phyloP scores from a whole-genome alignment of 2,797 vertebrate genomes.

The Rachycentron canadum region DNA sequence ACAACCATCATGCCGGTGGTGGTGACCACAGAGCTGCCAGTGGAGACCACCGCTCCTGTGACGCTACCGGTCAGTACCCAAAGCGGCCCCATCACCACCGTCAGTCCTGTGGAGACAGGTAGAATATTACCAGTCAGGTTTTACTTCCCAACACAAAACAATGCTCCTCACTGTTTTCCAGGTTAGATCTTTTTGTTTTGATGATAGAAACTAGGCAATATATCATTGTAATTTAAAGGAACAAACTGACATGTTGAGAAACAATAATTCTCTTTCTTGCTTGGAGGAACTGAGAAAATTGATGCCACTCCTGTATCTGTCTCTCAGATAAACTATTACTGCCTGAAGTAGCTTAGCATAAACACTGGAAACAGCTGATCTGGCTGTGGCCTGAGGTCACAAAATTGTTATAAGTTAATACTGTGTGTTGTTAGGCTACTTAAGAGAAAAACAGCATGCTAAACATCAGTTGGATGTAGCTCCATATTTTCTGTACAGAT shows the following conservation, averaged over 20 bases:
- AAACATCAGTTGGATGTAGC: not conserved
- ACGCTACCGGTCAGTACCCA: slow-evolving; percentile 85
- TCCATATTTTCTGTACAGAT: not conserved
- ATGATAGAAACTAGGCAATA: not conserved
- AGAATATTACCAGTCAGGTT: slow-evolving; percentile 81
- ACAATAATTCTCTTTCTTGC: not conserved
- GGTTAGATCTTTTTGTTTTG: slow-evolving; percentile 41
- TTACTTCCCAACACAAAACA: slow-evolving; percentile 64
- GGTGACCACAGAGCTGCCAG: slow-evolving; percentile 58
- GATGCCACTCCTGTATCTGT: too few relatives aligned
- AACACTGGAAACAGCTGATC: not conserved
- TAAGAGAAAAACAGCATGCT: not conserved
- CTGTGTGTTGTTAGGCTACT: too few relatives aligned
- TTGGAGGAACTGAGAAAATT: not conserved
- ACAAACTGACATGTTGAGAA: not conserved
- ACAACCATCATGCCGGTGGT: slow-evolving; percentile 55
- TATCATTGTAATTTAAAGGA: not conserved
- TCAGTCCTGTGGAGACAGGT: slow-evolving; percentile 85
- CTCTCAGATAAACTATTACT: not conserved
- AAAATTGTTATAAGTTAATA: too few relatives aligned
- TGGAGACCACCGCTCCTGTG: slow-evolving; percentile 69
- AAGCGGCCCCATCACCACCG: slow-evolving; percentile 81
- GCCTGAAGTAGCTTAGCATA: not conserved
- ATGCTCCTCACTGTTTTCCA: slow-evolving; percentile 52
- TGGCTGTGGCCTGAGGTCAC: too few relatives aligned